phyloP scores from a whole-genome alignment of 2,888 invertebrate species.

The Carpatolechia fugitivella region DNA sequence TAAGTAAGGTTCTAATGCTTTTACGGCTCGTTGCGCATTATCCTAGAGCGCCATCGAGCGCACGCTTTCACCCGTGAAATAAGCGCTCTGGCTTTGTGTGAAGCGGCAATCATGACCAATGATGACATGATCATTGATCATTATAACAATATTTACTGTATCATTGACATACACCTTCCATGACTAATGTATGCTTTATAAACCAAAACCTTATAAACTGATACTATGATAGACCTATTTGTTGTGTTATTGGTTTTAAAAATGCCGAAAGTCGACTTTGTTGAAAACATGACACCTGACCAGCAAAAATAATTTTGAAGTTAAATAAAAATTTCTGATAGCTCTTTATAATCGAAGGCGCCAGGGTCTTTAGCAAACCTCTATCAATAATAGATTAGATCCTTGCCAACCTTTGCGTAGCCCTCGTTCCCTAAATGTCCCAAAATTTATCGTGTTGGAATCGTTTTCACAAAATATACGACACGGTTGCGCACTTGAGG shows the following conservation, averaged over 20 bases:
- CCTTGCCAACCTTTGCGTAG: constrained; percentile 43
- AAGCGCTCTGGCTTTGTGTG: constrained; percentile 46
- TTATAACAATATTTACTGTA: not conserved
- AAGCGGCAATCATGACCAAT: constrained; percentile 36
- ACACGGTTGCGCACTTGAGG: constrained; percentile 26
- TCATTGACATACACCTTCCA: not conserved
- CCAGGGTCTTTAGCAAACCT: constrained; percentile 37
- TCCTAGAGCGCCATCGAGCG: constrained; percentile 33
- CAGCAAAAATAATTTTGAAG: too few species aligned
- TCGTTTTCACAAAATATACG: constrained; percentile 42
- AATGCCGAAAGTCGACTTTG: too few species aligned
- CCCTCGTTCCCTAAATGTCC: constrained; percentile 44
- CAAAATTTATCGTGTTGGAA: constrained; percentile 43
- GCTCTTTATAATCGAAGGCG: constrained; percentile 42
- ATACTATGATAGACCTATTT: too few species aligned
- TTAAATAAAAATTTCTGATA: too few species aligned
- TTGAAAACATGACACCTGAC: too few species aligned
- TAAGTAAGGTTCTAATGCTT: constrained; percentile 49
- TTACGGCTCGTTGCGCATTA: constrained; percentile 49
- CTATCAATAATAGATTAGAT: constrained; percentile 57
- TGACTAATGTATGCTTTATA: not conserved
- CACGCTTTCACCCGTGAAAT: constrained; percentile 44
- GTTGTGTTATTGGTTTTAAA: too few species aligned
- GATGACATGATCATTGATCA: constrained; percentile 14
- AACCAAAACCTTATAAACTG: not conserved